Conservation (phyloP, 1,140 invertebrate genomes). For the Agrilus planipennis region DNA sequence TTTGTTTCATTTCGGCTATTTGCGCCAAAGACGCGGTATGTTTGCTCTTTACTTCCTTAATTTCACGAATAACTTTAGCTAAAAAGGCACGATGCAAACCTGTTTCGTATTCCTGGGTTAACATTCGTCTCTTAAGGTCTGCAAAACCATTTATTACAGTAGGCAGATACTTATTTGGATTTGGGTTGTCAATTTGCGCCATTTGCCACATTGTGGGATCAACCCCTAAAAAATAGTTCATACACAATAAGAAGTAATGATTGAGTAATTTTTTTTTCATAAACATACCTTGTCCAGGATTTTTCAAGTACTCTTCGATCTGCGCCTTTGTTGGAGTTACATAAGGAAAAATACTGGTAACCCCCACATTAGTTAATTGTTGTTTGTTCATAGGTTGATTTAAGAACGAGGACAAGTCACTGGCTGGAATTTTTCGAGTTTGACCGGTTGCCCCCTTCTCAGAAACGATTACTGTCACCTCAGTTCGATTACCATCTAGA, state of each 20-base stretch:
- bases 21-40: slow-evolving; percentile 58
- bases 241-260: slow-evolving; percentile 1
- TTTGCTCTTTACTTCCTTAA: slow-evolving; percentile 59
- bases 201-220: slow-evolving; percentile 75
- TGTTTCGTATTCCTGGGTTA: slow-evolving; percentile 71
- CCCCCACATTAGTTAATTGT: slow-evolving; percentile 55
- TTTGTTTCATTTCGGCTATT: slow-evolving; percentile 61
- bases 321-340: slow-evolving; percentile 58
- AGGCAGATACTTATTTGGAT: slow-evolving; percentile 77
- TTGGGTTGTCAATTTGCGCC: slow-evolving; percentile 86
- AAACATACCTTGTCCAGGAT: slow-evolving; percentile 60
- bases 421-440: slow-evolving; percentile 59
- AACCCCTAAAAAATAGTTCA: slow-evolving; percentile 42
- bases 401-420: slow-evolving; percentile 57
- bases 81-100: slow-evolving; percentile 64
- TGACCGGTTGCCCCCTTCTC: slow-evolving; percentile 58
- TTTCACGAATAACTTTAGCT: slow-evolving; percentile 60
- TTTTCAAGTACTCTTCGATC: slow-evolving; percentile 79
- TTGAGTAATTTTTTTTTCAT: neutral
- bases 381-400: slow-evolving; percentile 55
- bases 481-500: slow-evolving; percentile 60
- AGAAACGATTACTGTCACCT: slow-evolving; percentile 59
- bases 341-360: slow-evolving; percentile 42
- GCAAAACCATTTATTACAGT: slow-evolving; percentile 86
- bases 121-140: slow-evolving; percentile 71